These are phyloP conservation scores for Pangasius krempfi DNA, from an alignment of 2,797 vertebrate species.

Conservation along the genomic window DNA sequence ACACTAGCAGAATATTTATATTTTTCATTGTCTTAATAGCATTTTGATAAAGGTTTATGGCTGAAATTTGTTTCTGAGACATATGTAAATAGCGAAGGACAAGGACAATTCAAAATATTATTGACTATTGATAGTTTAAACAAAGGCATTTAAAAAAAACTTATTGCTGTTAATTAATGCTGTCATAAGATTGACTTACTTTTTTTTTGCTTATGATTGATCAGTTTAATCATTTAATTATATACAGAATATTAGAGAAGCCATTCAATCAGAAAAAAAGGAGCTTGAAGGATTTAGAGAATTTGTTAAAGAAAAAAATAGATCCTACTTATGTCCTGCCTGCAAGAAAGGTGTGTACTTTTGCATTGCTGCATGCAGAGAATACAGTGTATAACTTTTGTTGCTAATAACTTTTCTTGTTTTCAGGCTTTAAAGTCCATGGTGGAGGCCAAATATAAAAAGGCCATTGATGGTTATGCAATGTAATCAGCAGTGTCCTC, in stretches of 20 bases:
- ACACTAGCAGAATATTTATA: neutral
- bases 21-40: neutral
- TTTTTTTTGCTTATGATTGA: neutral
- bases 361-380: neutral
- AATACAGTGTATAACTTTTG: neutral
- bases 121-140: neutral
- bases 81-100: neutral
- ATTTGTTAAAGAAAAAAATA: neutral
- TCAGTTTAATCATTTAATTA: neutral
- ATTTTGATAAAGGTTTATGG: neutral
- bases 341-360: neutral
- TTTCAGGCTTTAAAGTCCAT: neutral
- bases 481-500: no score
- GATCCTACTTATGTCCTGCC: neutral
- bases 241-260: neutral
- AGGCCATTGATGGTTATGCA: neutral
- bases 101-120: neutral
- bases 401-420: neutral
- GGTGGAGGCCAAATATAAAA: neutral
- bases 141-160: neutral
- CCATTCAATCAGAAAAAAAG: no score
- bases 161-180: neutral
- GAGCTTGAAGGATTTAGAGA: neutral
- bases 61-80: neutral
- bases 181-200: neutral